These are phyloP conservation scores for Aphelocoma californica DNA, from an alignment of 2,797 vertebrate species.

Conservation along the genomic window DNA sequence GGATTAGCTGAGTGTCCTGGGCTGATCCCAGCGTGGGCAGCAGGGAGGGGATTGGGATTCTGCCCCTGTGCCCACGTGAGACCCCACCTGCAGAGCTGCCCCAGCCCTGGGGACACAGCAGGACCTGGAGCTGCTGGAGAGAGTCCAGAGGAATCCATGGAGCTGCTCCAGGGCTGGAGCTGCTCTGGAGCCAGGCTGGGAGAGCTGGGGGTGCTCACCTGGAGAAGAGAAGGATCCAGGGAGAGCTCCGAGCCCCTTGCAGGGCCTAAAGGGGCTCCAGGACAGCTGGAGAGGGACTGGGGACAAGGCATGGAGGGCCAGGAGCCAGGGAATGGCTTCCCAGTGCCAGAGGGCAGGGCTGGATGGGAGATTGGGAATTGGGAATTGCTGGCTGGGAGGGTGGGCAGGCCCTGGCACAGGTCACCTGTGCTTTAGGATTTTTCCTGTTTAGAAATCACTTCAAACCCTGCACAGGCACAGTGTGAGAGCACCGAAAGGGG, in stretches of 20 bases:
- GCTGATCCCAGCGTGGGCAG: background rate
- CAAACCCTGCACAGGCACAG: background rate
- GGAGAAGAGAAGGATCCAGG: background rate
- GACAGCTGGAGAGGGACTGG: background rate
- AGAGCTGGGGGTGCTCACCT: background rate
- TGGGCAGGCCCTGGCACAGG: background rate
- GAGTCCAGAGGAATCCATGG: accelerated
- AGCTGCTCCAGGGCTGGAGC: background rate
- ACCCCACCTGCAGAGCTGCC: background rate
- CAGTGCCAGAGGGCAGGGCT: background rate
- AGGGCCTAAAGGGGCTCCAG: background rate
- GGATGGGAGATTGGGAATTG: accelerated
- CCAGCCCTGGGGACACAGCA: background rate
- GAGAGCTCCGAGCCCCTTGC: background rate
- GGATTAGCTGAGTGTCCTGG: background rate
- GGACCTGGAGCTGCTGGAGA: background rate
- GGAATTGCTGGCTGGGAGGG: background rate
- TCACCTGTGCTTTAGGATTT: background rate
- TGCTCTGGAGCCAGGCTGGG: background rate
- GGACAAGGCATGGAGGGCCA: background rate
- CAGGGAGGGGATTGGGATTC: background rate
- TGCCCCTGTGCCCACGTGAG: background rate
- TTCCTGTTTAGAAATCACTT: background rate
- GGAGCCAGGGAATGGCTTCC: background rate
- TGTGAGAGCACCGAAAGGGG: background rate